Base-by-base conservation (phyloP, 2,797 vertebrate species). In the Acanthiza pusilla region DNA sequence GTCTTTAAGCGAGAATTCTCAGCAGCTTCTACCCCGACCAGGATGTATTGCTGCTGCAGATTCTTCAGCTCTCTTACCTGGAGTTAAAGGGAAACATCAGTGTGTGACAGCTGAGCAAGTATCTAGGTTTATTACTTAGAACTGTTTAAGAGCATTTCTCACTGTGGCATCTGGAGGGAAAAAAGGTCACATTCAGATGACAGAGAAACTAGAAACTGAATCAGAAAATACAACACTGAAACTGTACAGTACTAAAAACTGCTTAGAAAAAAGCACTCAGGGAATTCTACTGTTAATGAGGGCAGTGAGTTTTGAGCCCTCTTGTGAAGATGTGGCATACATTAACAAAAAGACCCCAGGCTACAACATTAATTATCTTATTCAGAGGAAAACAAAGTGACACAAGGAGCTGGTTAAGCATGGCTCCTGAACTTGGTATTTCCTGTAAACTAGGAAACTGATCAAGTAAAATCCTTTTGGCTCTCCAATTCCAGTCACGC, bases 31-130 rank as follows among this genome's bases (percentile, higher is more conserved):
- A 74, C 98, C 95, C 97, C 98, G 0, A 98, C 97, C 9, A 98
- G 97, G 76, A 98, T 96, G 92, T 99, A 97, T 20, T 99, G 98
- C 16, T 98, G 97, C 92, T 98, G 98, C 84, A 98, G 98, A 74
- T 96, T 98, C 95, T 98, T 98, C 80, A 99, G 95, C 91, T 99
- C 99, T 85, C 98, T 98, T 73, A 99, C 96, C 99, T 99, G 54
- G 21, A 87, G 85, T 40, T 84, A 91, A 81, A 94, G 40, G 75
- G n/a, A 95, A 74, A 90, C 22, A 73, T 7, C 54, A 55, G 22
- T 14, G 14, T 4, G 48, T 68, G 43, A 75, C 74, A 95, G 65
- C 42, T 51, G 21, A 91, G 50, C 75, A 68, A 19, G 45, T 66
- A 81, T 50, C 23, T 47, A 27, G 11, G 20, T 66, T 85, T 47